Conservation (phyloP, 2,113 vertebrate genomes). For the Scatophagus argus region DNA sequence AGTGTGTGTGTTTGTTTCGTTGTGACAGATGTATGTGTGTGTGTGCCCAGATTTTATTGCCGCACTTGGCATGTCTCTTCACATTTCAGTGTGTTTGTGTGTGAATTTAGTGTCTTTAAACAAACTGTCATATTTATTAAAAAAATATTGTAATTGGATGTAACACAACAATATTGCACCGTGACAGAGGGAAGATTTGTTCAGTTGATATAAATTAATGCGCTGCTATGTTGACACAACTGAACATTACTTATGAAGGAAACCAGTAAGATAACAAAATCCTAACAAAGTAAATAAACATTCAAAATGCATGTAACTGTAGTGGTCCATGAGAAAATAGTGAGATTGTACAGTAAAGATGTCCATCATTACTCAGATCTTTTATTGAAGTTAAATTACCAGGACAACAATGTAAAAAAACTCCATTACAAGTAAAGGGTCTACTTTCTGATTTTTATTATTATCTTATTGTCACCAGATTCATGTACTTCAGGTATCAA, state of each 20-base stretch:
- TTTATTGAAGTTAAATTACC: neutral
- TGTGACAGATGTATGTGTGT: slow-evolving; percentile 22
- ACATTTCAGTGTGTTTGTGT: slow-evolving; percentile 34
- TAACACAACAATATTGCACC: slow-evolving; percentile 5
- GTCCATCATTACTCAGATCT: neutral
- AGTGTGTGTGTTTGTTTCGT: slow-evolving; percentile 6
- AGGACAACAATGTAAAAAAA: no score
- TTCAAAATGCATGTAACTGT: neutral
- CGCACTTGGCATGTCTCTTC: slow-evolving; percentile 42
- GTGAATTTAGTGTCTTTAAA: slow-evolving; percentile 23
- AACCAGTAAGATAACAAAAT: neutral
- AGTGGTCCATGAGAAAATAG: neutral
- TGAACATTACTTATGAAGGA: slow-evolving; percentile 1
- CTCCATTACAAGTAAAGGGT: no score
- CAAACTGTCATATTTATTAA: slow-evolving; percentile 16
- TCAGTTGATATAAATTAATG: slow-evolving; percentile 15
- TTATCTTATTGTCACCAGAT: no score
- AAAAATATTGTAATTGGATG: slow-evolving; percentile 22
- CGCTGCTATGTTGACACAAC: slow-evolving; percentile 1
- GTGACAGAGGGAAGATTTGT: neutral
- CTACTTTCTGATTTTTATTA: no score
- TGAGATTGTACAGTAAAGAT: neutral
- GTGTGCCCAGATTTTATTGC: slow-evolving; percentile 8
- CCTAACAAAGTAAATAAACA: slow-evolving; percentile 8
- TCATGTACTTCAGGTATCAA: no score